phyloP scores from a whole-genome alignment of 1,140 invertebrate species.

The Drosophila ambigua region DNA sequence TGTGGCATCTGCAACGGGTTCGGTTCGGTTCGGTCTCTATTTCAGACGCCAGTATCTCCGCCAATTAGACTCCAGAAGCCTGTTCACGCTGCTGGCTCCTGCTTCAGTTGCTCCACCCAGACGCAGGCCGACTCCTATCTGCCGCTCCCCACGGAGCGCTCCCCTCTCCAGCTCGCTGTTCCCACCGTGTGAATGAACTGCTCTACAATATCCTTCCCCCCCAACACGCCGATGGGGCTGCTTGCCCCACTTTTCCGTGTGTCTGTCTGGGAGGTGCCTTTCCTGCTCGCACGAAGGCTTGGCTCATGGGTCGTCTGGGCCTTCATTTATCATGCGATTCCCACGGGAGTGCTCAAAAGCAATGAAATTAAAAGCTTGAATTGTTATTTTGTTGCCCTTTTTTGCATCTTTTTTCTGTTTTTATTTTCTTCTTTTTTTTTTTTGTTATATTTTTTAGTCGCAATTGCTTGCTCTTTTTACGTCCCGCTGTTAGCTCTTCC shows the following conservation, averaged over 20 bases:
- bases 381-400: constrained; percentile 55
- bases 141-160: too few relatives aligned
- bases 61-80: too few relatives aligned
- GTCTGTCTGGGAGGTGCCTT: too few relatives aligned
- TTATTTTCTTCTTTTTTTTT: constrained; percentile 3
- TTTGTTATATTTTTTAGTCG: constrained; percentile 12
- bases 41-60: too few relatives aligned
- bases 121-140: too few relatives aligned
- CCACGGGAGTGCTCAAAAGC: constrained; percentile 67
- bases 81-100: too few relatives aligned
- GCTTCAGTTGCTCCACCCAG: too few relatives aligned
- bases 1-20: too few relatives aligned
- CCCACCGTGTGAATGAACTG: constrained; percentile 42
- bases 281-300: neutral
- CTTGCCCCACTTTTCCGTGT: neutral
- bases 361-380: constrained; percentile 73
- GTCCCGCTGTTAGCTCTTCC: too few relatives aligned
- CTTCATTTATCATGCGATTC: constrained; percentile 65
- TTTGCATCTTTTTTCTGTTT: constrained; percentile 13
- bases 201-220: neutral
- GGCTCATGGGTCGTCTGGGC: constrained; percentile 12
- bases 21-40: too few relatives aligned
- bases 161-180: too few relatives aligned
- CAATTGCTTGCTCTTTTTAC: too few relatives aligned
- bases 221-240: neutral